Conservation (phyloP, 2,113 vertebrate species). For the Zonotrichia leucophrys region DNA sequence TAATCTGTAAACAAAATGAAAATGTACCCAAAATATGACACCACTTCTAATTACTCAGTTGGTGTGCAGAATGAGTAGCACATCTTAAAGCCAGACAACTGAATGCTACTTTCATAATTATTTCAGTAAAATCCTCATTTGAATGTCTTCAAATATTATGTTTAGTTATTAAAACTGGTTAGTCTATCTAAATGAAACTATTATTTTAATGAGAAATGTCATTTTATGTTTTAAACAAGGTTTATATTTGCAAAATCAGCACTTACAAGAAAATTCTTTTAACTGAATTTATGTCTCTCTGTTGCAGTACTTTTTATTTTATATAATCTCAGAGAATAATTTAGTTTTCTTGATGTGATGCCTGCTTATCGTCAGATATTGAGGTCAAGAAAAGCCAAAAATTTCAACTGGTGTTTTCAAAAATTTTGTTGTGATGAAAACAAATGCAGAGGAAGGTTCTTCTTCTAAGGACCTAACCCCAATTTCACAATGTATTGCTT, state of each 20-base stretch:
- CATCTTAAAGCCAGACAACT: neutral
- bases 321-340: neutral
- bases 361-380: neutral
- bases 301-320: neutral
- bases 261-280: neutral
- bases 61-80: neutral
- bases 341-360: neutral
- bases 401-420: neutral
- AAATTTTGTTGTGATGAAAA: neutral
- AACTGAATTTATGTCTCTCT: neutral
- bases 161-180: neutral
- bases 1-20: neutral
- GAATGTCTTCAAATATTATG: neutral
- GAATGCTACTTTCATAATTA: neutral
- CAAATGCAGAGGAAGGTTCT: neutral
- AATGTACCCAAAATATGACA: neutral
- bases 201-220: neutral
- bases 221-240: neutral
- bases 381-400: neutral
- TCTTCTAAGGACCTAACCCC: neutral
- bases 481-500: neutral
- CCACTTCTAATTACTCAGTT: neutral
- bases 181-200: neutral
- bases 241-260: neutral
- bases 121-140: neutral